Base-by-base conservation (phyloP, 2,797 vertebrate genomes). In the Ctenochaetus hawaiiensis region DNA sequence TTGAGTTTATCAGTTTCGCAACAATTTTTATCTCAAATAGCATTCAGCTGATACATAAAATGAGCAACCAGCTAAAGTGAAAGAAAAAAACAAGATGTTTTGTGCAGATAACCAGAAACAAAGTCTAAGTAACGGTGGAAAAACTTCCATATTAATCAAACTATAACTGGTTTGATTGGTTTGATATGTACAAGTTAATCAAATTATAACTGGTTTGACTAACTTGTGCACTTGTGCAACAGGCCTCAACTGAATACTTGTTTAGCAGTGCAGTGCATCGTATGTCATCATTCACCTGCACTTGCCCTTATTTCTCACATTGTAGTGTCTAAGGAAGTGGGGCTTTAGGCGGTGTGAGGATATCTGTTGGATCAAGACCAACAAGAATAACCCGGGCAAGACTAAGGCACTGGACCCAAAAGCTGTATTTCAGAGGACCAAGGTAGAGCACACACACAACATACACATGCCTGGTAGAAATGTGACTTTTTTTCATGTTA, bases 291-390 rank as follows among this genome's bases (percentile, higher is more conserved):
- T 58, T 34, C 30, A 34, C 30, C 30, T 1, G 30, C 30, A 16
- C 17, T 17, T 18, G 11, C 6, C 1, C 1, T 47, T 53, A 44
- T 58, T 59, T 2, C 7, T 37, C 8, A 77, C 47, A 9, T 78
- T 75, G 59, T 80, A 99, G 98, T 99, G 98, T 93, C 95, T 99
- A 45, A 97, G 98, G 77, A 99, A 99, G 70, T 99, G 98, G 98
- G 98, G 98, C 43, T 99, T 99, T 82, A 96, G 98, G 90, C 94
- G 98, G 77, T 99, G 97, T 80, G 98, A 99, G 90, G 98, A 99
- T 81, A 99, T 99, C 81, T 99, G 98, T 83, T 99, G 98, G 98
- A 99, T 99, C 92, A 99, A 99, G 93, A 99, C 98, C 4, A 99
- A 99, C 90, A 99, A 99, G 93, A 97, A 98, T 83, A 99, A 99